Evolutionary conservation across 2,797 vertebrate genomes (phyloP), one percentile per base, ranked within the genome.

Genomic region (Glossophaga mutica): DNA sequence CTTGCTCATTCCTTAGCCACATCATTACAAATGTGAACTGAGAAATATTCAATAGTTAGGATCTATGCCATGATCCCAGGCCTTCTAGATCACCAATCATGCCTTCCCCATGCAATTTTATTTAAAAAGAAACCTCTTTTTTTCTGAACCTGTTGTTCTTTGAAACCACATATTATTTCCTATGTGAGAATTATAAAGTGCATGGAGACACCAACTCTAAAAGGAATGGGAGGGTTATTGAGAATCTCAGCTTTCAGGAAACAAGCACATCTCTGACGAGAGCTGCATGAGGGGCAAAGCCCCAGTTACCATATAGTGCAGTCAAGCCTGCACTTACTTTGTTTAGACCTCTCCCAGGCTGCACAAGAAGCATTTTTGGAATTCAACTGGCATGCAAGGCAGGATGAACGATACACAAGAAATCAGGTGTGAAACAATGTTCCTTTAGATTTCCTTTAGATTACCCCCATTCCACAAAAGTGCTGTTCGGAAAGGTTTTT

Each of bases 381-480:
- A 98, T 98, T 98, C 99, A 99, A 99, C 98, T 99, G 98, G 98
- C 98, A 98, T 98, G 96, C 98, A 99, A 99, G 98, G 98, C 98
- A 99, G 98, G 96, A 98, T 98, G 99, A 99, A 99, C 98, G 96
- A 95, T 95, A 95, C 93, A 98, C 98, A 98, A 98, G 98, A 99
- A 99, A 99, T 99, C 99, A 98, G 96, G 98, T 99, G 98, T 98
- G 98, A 99, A 99, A 98, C 98, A 98, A 97, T 98, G 98, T 98
- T 99, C 99, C 98, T 98, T 98, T 97, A 97, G 95, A 97, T 97
- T 98, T 99, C 99, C 98, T 98, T 98, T 97, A 97, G 95, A 97
- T 97, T 96, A 98, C 98, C 95, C 76, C 85, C 92, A 83, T 96
- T 97, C 91, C 97, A 97, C 77, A 96, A 97, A 98, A 97, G n/a